Percentiles rank a stretch among this genome's conserved stretches.
phyloP scores from a whole-genome alignment of 2,113 vertebrate species.

The Nicator chloris region DNA sequence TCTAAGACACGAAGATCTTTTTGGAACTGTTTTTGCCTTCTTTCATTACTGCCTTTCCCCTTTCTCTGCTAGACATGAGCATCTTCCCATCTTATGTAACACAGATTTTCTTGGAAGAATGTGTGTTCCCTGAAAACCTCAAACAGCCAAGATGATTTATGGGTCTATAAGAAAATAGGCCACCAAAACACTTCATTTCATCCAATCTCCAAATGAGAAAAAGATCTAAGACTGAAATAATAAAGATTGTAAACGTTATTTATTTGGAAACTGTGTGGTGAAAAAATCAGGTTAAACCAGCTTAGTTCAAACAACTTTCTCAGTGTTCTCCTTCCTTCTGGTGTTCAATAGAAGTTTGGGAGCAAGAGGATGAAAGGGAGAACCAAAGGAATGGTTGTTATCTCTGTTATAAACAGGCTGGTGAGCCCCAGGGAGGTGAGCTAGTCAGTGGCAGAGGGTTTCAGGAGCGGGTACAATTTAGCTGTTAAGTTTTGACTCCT shows the following conservation, averaged over 20 bases:
- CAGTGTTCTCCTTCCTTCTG: background rate
- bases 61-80: background rate
- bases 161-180: background rate
- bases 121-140: background rate
- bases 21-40: background rate
- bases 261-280: background rate
- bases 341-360: background rate
- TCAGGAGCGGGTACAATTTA: background rate
- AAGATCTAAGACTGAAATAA: background rate
- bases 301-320: background rate
- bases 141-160: background rate
- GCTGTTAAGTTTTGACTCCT: background rate
- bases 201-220: background rate
- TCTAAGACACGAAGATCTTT: background rate
- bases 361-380: background rate
- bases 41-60: background rate
- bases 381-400: background rate
- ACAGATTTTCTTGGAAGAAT: background rate
- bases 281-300: background rate
- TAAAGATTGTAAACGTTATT: background rate
- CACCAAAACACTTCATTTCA: background rate
- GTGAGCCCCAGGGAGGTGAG: background rate
- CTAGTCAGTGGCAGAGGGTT: background rate
- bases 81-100: background rate
- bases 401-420: background rate